A percentile compares a stretch with the other conserved stretches of the same genome.
Evolutionary conservation across 1,140 invertebrate species (phyloP).

Genomic region (Zaprionus ghesquierei): DNA sequence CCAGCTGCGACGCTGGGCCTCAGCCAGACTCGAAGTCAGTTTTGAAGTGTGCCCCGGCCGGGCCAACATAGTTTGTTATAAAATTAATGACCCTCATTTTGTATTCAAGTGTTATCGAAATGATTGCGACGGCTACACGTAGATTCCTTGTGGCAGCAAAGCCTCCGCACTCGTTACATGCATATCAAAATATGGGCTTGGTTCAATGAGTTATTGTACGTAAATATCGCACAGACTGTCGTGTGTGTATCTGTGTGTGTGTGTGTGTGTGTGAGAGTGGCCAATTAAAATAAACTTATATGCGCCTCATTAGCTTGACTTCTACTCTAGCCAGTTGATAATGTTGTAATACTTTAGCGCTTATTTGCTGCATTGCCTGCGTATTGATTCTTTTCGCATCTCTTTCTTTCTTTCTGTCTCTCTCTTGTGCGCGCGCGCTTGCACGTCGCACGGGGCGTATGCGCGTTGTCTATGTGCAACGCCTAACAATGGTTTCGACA

Average conservation of each 20-base stretch:
- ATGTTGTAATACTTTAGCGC: not conserved
- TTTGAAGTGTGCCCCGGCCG: slow-evolving; percentile 48
- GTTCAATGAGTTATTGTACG: slow-evolving; percentile 57
- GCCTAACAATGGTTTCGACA: slow-evolving; percentile 70
- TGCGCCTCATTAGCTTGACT: slow-evolving; percentile 55
- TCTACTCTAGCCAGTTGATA: not conserved
- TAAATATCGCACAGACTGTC: slow-evolving; percentile 25
- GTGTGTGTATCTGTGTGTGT: slow-evolving; percentile 26
- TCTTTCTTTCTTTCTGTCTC: not conserved
- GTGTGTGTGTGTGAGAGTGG: slow-evolving; percentile 43
- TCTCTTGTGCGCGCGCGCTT: slow-evolving; percentile 26
- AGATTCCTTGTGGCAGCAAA: slow-evolving; percentile 35
- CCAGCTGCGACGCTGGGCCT: slow-evolving; percentile 4
- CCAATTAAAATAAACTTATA: slow-evolving; percentile 70
- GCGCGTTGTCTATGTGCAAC: slow-evolving; percentile 30
- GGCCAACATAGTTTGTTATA: slow-evolving; percentile 72
- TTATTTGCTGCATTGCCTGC: not conserved
- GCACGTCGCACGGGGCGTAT: slow-evolving; percentile 64
- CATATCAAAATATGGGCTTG: slow-evolving; percentile 63
- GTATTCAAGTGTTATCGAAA: slow-evolving; percentile 81
- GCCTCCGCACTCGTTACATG: slow-evolving; percentile 22
- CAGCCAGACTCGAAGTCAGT: slow-evolving; percentile 3
- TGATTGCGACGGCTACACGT: slow-evolving; percentile 71
- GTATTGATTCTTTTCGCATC: not conserved
- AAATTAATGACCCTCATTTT: slow-evolving; percentile 81